Evolutionary conservation across 2,797 vertebrate species (phyloP).

Genomic region (Propithecus deckenii): DNA sequence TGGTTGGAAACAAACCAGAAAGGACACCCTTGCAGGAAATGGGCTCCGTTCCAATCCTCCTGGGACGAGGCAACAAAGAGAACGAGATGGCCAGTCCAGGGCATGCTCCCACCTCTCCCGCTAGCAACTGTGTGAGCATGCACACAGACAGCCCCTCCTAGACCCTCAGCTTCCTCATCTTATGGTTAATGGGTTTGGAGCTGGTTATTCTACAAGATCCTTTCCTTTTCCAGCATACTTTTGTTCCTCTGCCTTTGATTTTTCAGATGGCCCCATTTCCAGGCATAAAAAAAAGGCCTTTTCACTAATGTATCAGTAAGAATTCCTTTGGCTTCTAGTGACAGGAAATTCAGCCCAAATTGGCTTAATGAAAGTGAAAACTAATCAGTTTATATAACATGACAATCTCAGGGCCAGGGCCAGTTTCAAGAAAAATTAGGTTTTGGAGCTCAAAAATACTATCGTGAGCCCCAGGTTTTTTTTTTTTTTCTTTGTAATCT

Average conservation of each 20-base stretch:
- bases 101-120: rapidly evolving
- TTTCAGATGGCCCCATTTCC: neutral
- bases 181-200: neutral
- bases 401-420: neutral
- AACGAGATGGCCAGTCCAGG: no score
- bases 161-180: neutral
- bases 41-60: neutral
- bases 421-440: neutral
- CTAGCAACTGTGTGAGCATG: neutral
- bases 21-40: neutral
- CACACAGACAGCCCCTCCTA: rapidly evolving
- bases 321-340: conserved; percentile 13
- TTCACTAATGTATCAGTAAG: neutral
- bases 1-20: neutral
- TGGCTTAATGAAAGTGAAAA: conserved; percentile 27
- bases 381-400: neutral
- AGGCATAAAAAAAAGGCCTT: neutral
- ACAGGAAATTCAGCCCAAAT: neutral
- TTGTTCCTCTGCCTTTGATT: neutral
- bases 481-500: neutral
- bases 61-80: neutral
- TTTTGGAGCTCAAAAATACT: neutral
- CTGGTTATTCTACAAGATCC: neutral
- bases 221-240: neutral
- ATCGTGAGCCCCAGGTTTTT: neutral